These are phyloP conservation scores for Rattus rattus DNA, from an alignment of 2,113 vertebrate species.

Conservation along the genomic window DNA sequence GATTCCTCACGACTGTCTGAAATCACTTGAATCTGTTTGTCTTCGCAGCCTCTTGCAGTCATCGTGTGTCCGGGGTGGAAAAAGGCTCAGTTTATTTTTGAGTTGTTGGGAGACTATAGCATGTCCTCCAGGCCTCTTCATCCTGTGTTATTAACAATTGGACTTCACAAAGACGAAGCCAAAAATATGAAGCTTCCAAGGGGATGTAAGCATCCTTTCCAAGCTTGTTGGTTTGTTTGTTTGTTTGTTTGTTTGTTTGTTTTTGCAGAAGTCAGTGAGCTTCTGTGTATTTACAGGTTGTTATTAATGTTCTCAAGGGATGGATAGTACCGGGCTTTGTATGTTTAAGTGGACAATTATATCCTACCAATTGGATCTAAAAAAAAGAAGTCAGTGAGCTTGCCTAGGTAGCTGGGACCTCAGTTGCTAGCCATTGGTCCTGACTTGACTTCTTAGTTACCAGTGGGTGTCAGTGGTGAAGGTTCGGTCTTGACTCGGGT, in stretches of 20 bases:
- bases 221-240: background rate
- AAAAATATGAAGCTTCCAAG: constrained; percentile 86
- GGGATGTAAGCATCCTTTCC: constrained; percentile 89
- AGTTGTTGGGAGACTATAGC: constrained; percentile 85
- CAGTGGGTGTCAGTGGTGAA: fast-evolving
- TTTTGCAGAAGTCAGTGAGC: background rate
- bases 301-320: too few relatives aligned
- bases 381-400: background rate
- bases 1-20: background rate
- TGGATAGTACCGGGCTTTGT: too few relatives aligned
- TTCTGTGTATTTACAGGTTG: too few relatives aligned
- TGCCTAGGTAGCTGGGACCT: background rate
- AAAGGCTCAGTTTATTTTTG: constrained; percentile 91
- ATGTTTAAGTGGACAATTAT: too few relatives aligned
- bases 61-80: constrained; percentile 94
- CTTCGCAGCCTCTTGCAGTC: constrained; percentile 91
- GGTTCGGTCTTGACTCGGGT: background rate
- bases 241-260: too few relatives aligned
- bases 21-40: background rate
- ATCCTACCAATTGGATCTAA: too few relatives aligned
- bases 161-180: constrained; percentile 88
- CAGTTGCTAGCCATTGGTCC: background rate
- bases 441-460: background rate
- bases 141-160: constrained; percentile 88
- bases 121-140: constrained; percentile 81